These are phyloP conservation scores for Pilophorus perplexus DNA, from an alignment of 2,888 invertebrate genomes.

Conservation along the genomic window DNA sequence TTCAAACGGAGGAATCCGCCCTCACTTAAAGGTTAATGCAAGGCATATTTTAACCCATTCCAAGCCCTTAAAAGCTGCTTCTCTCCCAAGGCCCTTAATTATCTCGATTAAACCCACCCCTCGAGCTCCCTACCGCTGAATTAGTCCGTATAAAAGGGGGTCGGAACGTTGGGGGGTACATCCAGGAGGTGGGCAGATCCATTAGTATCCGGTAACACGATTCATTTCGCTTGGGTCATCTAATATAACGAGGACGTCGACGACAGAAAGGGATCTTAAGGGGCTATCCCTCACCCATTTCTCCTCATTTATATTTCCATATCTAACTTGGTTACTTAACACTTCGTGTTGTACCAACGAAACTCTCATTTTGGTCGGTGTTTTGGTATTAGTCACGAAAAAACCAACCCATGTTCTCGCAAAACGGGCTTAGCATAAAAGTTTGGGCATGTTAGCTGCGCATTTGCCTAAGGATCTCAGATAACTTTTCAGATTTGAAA, in stretches of 20 bases:
- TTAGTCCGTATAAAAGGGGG: slow-evolving; percentile 23
- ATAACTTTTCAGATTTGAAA: too few relatives aligned
- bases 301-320: slow-evolving; percentile 14
- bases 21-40: slow-evolving; percentile 25
- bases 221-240: slow-evolving; percentile 12
- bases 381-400: too few relatives aligned
- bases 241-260: slow-evolving; percentile 11
- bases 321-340: not conserved
- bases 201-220: slow-evolving; percentile 29
- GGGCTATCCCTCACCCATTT: slow-evolving; percentile 1
- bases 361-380: too few relatives aligned
- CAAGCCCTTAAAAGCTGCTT: slow-evolving; percentile 21
- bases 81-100: slow-evolving; percentile 26
- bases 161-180: not conserved
- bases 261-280: slow-evolving; percentile 9
- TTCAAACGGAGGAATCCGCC: slow-evolving; percentile 22
- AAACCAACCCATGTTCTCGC: too few relatives aligned
- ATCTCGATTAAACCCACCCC: slow-evolving; percentile 30
- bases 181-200: not conserved
- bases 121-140: slow-evolving; percentile 3
- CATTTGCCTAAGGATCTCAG: too few relatives aligned
- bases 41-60: slow-evolving; percentile 32
- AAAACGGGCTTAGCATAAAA: too few relatives aligned
- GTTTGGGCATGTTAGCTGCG: too few relatives aligned
- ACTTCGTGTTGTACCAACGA: too few relatives aligned